Conservation (phyloP, 2,888 invertebrate species). For the Lamellibrachia satsuma region DNA sequence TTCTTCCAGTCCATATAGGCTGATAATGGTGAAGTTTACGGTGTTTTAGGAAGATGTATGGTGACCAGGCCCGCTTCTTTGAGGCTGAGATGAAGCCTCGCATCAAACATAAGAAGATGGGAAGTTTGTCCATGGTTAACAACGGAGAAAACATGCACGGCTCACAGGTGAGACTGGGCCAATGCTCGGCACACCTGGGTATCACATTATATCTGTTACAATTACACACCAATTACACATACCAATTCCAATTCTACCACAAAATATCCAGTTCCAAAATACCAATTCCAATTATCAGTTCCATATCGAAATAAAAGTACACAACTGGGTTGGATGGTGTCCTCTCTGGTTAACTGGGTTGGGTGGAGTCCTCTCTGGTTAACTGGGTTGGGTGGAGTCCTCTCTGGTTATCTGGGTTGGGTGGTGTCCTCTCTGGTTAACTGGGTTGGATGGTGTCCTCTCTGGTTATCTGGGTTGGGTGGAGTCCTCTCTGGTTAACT, state of each 20-base stretch:
- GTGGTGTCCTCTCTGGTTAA: too few species aligned
- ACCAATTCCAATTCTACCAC: not conserved
- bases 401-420: too few species aligned
- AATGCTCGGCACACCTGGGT: not conserved
- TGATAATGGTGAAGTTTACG: not conserved
- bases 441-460: too few species aligned
- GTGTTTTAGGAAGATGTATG: conserved; percentile 75
- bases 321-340: not conserved
- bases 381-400: too few species aligned
- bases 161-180: conserved; percentile 59
- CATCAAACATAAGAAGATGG: conserved; percentile 86
- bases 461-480: too few species aligned
- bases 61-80: conserved; percentile 86
- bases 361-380: too few species aligned
- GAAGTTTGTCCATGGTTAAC: conserved; percentile 93
- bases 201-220: not conserved
- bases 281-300: too few species aligned
- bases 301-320: not conserved
- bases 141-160: conserved; percentile 84
- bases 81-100: conserved; percentile 90
- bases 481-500: too few species aligned
- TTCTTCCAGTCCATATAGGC: not conserved
- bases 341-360: too few species aligned
- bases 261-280: not conserved
- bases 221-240: too few species aligned